phyloP scores from a whole-genome alignment of 2,888 invertebrate genomes.

The Caenorhabditis zanzibari region DNA sequence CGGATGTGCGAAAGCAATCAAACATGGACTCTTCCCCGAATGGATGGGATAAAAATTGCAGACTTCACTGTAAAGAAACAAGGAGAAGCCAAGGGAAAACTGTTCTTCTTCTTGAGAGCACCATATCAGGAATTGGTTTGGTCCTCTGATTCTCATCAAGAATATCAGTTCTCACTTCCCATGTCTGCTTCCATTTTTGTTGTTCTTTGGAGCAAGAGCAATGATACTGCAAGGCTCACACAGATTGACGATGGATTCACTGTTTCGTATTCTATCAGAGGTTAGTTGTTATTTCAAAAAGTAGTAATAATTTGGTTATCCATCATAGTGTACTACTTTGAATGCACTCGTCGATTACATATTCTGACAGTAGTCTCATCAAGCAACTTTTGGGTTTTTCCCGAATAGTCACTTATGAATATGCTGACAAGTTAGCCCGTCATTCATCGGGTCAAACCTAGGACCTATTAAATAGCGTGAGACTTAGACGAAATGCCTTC shows the following conservation, averaged over 20 bases:
- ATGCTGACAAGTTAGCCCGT: conserved; percentile 36
- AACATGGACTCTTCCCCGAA: conserved; percentile 64
- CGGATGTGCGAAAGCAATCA: conserved; percentile 68
- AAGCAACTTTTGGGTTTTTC: conserved; percentile 24
- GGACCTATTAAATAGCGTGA: conserved; percentile 50
- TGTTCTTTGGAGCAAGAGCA: conserved; percentile 70
- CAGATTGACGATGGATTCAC: conserved; percentile 70
- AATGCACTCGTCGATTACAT: conserved; percentile 42
- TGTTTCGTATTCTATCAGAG: conserved; percentile 66
- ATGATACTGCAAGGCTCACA: conserved; percentile 40
- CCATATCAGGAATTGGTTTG: conserved; percentile 74
- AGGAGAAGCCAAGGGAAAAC: conserved; percentile 65
- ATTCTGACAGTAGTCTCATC: conserved; percentile 48
- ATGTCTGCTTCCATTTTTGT: conserved; percentile 65
- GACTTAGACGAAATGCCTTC: conserved; percentile 56
- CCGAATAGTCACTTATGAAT: conserved; percentile 55
- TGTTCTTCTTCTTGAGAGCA: conserved; percentile 71
- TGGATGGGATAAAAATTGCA: conserved; percentile 57
- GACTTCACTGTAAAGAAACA: conserved; percentile 67
- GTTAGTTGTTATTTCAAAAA: conserved; percentile 29
- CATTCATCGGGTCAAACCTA: conserved; percentile 5
- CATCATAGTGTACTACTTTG: conserved; percentile 23
- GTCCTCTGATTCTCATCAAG: conserved; percentile 73
- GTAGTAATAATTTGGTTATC: conserved; percentile 5
- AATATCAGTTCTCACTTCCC: conserved; percentile 69